phyloP scores from a whole-genome alignment of 2,113 vertebrate genomes.

The Grantiella picta region DNA sequence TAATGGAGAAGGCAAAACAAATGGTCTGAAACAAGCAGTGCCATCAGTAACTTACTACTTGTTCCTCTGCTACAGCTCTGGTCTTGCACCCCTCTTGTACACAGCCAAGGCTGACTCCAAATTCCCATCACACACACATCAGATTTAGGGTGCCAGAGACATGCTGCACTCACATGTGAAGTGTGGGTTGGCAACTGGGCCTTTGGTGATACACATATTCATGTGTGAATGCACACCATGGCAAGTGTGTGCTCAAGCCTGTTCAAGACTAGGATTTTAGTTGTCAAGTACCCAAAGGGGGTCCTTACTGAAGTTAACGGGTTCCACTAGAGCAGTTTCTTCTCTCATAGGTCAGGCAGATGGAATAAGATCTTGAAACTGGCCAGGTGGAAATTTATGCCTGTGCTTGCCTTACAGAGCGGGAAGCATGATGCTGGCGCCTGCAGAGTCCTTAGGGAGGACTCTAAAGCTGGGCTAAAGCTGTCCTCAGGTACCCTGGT shows the following conservation, averaged over 20 bases:
- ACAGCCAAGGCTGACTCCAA: background rate
- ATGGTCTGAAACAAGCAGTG: background rate
- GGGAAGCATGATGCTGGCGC: background rate
- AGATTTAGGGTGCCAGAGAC: background rate
- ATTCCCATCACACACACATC: background rate
- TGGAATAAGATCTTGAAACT: background rate
- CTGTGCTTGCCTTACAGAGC: background rate
- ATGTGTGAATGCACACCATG: background rate
- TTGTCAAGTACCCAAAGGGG: background rate
- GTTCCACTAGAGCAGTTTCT: background rate
- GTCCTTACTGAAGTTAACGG: background rate
- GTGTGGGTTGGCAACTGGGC: background rate
- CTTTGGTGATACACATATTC: background rate
- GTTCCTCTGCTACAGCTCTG: background rate
- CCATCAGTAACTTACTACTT: background rate
- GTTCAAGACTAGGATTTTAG: background rate
- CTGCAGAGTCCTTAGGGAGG: background rate
- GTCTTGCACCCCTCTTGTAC: background rate
- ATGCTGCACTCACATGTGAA: rapidly evolving
- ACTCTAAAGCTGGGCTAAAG: background rate
- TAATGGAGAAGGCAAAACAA: background rate
- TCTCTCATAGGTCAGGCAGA: background rate
- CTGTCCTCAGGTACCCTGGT: background rate
- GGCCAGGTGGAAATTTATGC: background rate
- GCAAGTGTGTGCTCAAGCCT: background rate